These are phyloP conservation scores for Gryllus bimaculatus DNA, from an alignment of 1,140 invertebrate genomes.

Conservation along the genomic window DNA sequence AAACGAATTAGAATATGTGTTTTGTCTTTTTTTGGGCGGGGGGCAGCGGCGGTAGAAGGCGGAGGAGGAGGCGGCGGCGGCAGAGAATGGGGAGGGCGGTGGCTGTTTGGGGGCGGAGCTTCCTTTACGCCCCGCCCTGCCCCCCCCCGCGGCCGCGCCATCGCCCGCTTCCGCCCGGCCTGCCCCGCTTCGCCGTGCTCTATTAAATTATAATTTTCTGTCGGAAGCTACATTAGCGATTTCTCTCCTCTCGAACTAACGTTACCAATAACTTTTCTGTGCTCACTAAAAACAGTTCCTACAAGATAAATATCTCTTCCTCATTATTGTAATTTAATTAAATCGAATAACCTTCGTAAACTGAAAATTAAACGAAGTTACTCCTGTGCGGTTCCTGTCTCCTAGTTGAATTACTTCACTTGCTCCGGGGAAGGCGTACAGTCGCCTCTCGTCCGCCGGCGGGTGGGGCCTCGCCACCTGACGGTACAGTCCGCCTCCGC, in stretches of 20 bases:
- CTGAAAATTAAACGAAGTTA: conserved; percentile 23
- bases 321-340: conserved; percentile 25
- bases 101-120: background rate
- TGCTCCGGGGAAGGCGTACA: background rate
- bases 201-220: conserved; percentile 24
- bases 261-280: conserved; percentile 16
- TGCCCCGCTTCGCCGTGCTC: conserved; percentile 9
- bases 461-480: background rate
- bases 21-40: background rate
- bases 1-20: conserved; percentile 24
- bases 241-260: conserved; percentile 10
- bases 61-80: too few species aligned
- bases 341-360: conserved; percentile 23
- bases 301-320: conserved; percentile 24
- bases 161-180: too few species aligned
- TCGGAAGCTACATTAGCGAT: conserved; percentile 16
- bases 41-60: too few species aligned
- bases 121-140: background rate
- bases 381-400: conserved; percentile 18
- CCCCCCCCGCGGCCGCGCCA: too few species aligned
- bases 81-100: background rate
- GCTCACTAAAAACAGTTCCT: conserved; percentile 17
- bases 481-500: background rate
- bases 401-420: conserved; percentile 16
- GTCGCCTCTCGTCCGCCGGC: background rate